phyloP scores from a whole-genome alignment of 2,888 invertebrate species.

The Drosophila neotestacea region DNA sequence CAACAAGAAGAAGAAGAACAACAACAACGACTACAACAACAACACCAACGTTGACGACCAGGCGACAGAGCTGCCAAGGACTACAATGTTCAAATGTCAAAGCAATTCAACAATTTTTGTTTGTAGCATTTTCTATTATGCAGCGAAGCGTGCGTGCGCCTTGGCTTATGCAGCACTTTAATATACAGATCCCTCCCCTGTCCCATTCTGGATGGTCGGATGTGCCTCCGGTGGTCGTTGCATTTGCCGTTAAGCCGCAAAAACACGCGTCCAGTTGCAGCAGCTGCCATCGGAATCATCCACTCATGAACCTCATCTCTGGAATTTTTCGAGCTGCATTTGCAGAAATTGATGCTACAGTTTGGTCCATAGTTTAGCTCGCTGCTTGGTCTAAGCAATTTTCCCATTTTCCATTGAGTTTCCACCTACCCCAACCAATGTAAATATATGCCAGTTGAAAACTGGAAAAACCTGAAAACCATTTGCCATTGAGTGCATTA shows the following conservation, averaged over 20 bases:
- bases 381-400: slow-evolving; percentile 48
- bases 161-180: slow-evolving; percentile 67
- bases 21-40: slow-evolving; percentile 22
- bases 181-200: slow-evolving; percentile 24
- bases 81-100: slow-evolving; percentile 60
- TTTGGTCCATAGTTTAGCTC: slow-evolving; percentile 24
- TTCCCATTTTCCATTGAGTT: slow-evolving; percentile 47
- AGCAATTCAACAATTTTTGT: slow-evolving; percentile 47
- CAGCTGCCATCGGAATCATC: slow-evolving; percentile 28
- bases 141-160: slow-evolving; percentile 44
- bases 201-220: slow-evolving; percentile 2
- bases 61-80: slow-evolving; percentile 38
- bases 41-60: slow-evolving; percentile 34
- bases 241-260: slow-evolving; percentile 58
- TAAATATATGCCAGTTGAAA: slow-evolving; percentile 47
- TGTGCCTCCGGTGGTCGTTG: slow-evolving; percentile 23
- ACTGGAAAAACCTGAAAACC: slow-evolving; percentile 53
- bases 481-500: slow-evolving; percentile 76
- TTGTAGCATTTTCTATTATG: slow-evolving; percentile 35
- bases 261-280: slow-evolving; percentile 52
- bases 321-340: slow-evolving; percentile 58
- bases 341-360: slow-evolving; percentile 69
- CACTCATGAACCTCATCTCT: slow-evolving; percentile 1
- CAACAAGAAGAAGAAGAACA: slow-evolving; percentile 20
- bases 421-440: slow-evolving; percentile 22